Evolutionary conservation across 2,888 invertebrate genomes (phyloP).

Genomic region (Acronicta alni): DNA sequence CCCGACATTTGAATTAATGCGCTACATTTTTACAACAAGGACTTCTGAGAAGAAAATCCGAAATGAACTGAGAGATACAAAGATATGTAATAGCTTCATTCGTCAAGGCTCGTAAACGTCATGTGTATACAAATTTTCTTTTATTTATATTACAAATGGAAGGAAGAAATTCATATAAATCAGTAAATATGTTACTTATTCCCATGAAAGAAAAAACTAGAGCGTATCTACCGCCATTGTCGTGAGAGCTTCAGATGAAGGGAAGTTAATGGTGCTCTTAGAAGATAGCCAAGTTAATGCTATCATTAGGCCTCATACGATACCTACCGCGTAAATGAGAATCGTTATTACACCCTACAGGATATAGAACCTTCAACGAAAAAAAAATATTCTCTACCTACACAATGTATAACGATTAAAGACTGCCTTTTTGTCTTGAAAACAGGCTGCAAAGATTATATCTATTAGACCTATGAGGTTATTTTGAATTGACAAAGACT

Average conservation of each 20-base stretch:
- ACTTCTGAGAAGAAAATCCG: too few species aligned
- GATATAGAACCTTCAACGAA: background rate
- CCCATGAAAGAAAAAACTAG: conserved; percentile 17
- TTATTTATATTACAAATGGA: conserved; percentile 15
- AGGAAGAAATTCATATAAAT: conserved; percentile 15
- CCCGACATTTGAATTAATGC: too few species aligned
- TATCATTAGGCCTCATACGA: conserved; percentile 39
- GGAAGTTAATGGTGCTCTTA: conserved; percentile 49
- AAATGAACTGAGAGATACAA: too few species aligned
- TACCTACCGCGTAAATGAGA: conserved; percentile 29
- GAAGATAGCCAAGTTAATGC: conserved; percentile 53
- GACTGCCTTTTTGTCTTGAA: background rate
- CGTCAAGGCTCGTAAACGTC: conserved; percentile 6
- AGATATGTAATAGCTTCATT: conserved; percentile 1
- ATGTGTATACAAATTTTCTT: conserved; percentile 18
- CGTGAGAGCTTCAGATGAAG: conserved; percentile 32
- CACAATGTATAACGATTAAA: background rate
- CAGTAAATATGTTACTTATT: conserved; percentile 24
- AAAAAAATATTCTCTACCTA: conserved; percentile 21
- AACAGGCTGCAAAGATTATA: background rate
- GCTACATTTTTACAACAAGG: too few species aligned
- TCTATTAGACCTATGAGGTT: too few species aligned
- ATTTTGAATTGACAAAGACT: too few species aligned
- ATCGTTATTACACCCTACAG: conserved; percentile 30
- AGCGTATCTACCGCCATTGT: conserved; percentile 24